A percentile compares a stretch with the other conserved stretches of the same genome.
phyloP scores from a whole-genome alignment of 1,140 invertebrate species.

The Conopomorpha cramerella region DNA sequence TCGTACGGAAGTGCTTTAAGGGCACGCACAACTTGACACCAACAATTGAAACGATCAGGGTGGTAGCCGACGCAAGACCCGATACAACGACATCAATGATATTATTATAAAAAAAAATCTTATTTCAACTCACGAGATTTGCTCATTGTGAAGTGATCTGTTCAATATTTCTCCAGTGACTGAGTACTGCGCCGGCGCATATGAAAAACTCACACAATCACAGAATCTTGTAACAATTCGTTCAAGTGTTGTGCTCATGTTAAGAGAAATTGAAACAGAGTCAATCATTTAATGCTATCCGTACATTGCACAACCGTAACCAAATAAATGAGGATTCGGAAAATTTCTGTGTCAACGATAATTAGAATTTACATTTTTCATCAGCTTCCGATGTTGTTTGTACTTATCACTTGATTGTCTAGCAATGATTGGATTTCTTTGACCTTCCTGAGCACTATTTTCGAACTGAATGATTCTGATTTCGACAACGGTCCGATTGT shows the following conservation, averaged over 20 bases:
- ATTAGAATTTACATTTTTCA: constrained; percentile 56
- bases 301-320: constrained; percentile 46
- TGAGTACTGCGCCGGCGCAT: constrained; percentile 31
- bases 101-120: constrained; percentile 2
- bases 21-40: constrained; percentile 39
- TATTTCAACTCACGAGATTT: constrained; percentile 40
- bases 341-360: constrained; percentile 57
- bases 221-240: constrained; percentile 54
- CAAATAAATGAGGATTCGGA: constrained; percentile 52
- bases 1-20: constrained; percentile 47
- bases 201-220: constrained; percentile 49
- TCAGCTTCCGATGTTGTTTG: constrained; percentile 28
- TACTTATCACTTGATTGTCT: constrained; percentile 35
- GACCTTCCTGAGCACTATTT: constrained; percentile 31
- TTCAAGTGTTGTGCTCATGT: constrained; percentile 49
- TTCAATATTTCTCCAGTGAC: constrained; percentile 37
- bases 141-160: constrained; percentile 33
- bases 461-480: constrained; percentile 20
- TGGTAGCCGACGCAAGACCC: constrained; percentile 24
- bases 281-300: constrained; percentile 56
- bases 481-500: too few species aligned
- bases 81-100: constrained; percentile 8
- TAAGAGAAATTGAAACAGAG: constrained; percentile 57
- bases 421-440: constrained; percentile 35
- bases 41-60: constrained; percentile 38